Evolutionary conservation across 2,888 invertebrate genomes (phyloP).

Genomic region (Crematogaster levior): DNA sequence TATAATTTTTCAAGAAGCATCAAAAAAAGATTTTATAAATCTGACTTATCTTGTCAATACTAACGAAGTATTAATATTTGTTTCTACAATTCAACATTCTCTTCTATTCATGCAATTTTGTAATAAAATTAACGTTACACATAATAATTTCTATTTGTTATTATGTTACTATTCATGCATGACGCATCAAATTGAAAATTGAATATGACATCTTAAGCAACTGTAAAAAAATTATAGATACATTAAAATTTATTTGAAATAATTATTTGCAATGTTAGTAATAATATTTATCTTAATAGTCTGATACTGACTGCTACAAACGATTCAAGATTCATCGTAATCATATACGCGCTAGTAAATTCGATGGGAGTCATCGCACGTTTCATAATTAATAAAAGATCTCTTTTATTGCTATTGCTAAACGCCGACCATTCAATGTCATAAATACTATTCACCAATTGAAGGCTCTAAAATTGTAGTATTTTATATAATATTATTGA

Average conservation of each 20-base stretch:
- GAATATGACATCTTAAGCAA: conserved; percentile 40
- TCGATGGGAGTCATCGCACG: conserved; percentile 52
- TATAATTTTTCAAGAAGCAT: neutral
- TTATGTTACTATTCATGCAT: conserved; percentile 14
- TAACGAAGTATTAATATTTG: conserved; percentile 3
- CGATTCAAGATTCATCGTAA: conserved; percentile 52
- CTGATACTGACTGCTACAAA: conserved; percentile 49
- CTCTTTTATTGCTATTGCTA: conserved; percentile 12
- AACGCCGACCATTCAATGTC: conserved; percentile 47
- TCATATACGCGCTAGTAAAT: conserved; percentile 33
- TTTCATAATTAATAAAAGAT: conserved; percentile 52
- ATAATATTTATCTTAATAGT: neutral
- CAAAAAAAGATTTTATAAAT: neutral
- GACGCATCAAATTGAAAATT: conserved; percentile 36
- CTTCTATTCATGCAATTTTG: neutral
- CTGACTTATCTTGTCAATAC: neutral
- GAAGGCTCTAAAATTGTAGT: conserved; percentile 39
- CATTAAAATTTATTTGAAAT: conserved; percentile 34
- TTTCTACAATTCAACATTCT: neutral
- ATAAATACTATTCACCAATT: conserved; percentile 30
- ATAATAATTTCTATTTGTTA: neutral
- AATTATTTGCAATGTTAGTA: neutral
- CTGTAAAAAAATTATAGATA: conserved; percentile 24
- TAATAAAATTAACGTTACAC: conserved; percentile 1
- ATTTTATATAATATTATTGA: neutral